These are phyloP conservation scores for Melanophora roralis DNA, from an alignment of 2,888 invertebrate genomes.

Conservation along the genomic window DNA sequence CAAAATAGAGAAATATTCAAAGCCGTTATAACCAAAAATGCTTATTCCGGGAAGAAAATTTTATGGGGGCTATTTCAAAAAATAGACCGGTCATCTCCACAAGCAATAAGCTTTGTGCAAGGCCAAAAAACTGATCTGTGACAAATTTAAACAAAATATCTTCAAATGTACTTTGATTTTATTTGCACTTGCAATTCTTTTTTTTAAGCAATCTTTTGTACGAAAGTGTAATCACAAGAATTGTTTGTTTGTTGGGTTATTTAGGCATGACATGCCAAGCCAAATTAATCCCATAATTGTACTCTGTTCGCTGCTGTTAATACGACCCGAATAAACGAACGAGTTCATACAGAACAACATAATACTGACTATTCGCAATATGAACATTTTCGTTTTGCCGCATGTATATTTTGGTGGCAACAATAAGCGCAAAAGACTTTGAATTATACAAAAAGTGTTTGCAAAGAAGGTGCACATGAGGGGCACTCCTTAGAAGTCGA, in stretches of 20 bases:
- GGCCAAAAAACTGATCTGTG: too few relatives aligned
- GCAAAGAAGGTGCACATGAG: slow-evolving; percentile 56
- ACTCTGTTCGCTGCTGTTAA: slow-evolving; percentile 53
- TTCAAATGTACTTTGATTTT: slow-evolving; percentile 23
- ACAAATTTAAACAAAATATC: too few relatives aligned
- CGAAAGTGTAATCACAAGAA: slow-evolving; percentile 49
- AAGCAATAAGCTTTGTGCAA: too few relatives aligned
- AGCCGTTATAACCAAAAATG: too few relatives aligned
- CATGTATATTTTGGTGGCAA: slow-evolving; percentile 12
- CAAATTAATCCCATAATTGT: slow-evolving; percentile 63
- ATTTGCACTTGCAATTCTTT: slow-evolving; percentile 42
- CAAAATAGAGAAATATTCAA: too few relatives aligned
- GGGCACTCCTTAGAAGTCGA: slow-evolving; percentile 71
- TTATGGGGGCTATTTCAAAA: too few relatives aligned
- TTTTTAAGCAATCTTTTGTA: slow-evolving; percentile 26
- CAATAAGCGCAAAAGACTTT: slow-evolving; percentile 28
- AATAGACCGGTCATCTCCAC: too few relatives aligned
- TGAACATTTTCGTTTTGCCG: slow-evolving; percentile 42
- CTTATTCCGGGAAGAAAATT: too few relatives aligned
- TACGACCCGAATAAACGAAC: slow-evolving; percentile 34
- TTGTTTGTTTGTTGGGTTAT: slow-evolving; percentile 68
- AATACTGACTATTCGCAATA: slow-evolving; percentile 25
- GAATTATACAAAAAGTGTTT: slow-evolving; percentile 48
- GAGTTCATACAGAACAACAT: slow-evolving; percentile 41
- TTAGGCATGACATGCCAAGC: slow-evolving; percentile 72